Base-by-base conservation (phyloP, 2,113 vertebrate species). In the Camarhynchus parvulus region DNA sequence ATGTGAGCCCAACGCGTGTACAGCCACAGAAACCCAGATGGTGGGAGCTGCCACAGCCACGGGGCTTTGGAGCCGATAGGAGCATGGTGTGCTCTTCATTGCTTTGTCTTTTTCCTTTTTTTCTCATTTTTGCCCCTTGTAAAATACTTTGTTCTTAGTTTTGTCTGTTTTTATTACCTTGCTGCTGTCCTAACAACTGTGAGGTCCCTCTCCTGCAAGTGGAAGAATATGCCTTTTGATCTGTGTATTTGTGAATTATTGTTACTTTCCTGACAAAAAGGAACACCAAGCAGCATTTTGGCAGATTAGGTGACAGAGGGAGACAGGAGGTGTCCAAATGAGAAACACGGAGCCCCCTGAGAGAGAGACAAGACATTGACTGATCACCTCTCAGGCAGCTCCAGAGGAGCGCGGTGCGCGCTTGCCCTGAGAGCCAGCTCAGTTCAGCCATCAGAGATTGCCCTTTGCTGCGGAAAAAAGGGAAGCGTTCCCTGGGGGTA, bases 1-100 rank as follows among this genome's bases (percentile, higher is more conserved):
- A 0, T 1, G 7, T 4, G 52, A 82, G 47, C 15, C 28, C 37
- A 22, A 11, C 5, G 5, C 2, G 0, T 0, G 0, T 4, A 12
- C 0, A 10, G 37, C 50, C 75, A 47, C 33, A 62, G 80, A 81
- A 30, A 35, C 59, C 12, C 41, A 18, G 35, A 24, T 13, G 52
- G 35, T 2, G 4, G 66, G 70, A 79, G 50, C 87, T 69, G 66
- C 64, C 6, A 9, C 9, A 22, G 84, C 69, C 58, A 27, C 9
- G 0, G 15, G 44, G 39, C 79, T 80, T 30, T 39, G 73, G 30
- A 61, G 69, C 61, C 4, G 11, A 24, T 4, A 4, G 35, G 10
- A 28, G 31, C 1, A 1, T 19, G 47, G 11, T 11, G 19, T 35
- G 11, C 11, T 91, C 53, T 56, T 77, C 37, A 35, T 42, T 4